Conservation (phyloP, 2,113 vertebrate species). For the Pteronura brasiliensis region DNA sequence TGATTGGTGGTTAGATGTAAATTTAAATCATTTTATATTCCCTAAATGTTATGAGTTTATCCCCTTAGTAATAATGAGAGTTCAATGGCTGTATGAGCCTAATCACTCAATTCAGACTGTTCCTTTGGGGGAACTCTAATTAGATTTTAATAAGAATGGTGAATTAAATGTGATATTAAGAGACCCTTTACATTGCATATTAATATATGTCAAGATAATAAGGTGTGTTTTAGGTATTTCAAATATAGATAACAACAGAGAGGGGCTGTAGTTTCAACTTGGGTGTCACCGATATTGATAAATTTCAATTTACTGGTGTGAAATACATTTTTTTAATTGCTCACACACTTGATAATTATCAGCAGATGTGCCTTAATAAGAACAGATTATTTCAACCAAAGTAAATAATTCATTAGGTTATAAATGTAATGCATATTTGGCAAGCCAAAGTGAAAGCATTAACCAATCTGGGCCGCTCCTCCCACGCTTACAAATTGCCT, state of each 20-base stretch:
- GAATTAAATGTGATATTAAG: conserved; percentile 80
- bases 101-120: conserved; percentile 66
- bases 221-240: conserved; percentile 71
- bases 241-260: conserved; percentile 11
- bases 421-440: conserved; percentile 43
- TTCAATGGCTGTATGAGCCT: conserved; percentile 55
- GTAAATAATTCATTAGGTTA: conserved; percentile 66
- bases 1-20: conserved; percentile 71
- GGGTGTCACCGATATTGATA: conserved; percentile 34
- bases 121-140: conserved; percentile 75
- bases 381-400: conserved; percentile 51
- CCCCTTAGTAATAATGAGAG: conserved; percentile 74
- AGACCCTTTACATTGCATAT: conserved; percentile 60
- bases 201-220: conserved; percentile 56
- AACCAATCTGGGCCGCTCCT: not conserved
- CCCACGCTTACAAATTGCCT: conserved; percentile 60
- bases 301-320: conserved; percentile 43
- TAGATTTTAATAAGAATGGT: conserved; percentile 80
- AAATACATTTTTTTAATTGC: conserved; percentile 4
- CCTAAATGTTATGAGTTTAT: conserved; percentile 65
- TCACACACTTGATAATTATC: conserved; percentile 66
- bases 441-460: conserved; percentile 10
- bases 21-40: conserved; percentile 74
- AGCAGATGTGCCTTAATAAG: conserved; percentile 66
- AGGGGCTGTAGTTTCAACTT: not conserved